Conservation (phyloP, 2,888 invertebrate species). For the Acleris sparsana region DNA sequence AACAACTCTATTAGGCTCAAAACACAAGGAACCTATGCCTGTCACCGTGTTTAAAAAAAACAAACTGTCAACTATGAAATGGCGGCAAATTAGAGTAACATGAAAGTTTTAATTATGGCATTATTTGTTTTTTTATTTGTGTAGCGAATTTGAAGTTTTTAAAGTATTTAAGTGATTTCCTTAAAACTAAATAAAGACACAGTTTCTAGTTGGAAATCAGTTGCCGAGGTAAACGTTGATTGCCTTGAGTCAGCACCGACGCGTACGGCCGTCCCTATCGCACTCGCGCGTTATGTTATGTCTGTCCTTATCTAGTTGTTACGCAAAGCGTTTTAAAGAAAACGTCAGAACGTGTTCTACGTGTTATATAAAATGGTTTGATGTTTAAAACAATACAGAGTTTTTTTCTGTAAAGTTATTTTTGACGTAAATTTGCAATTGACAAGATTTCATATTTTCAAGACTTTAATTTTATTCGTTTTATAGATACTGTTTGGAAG, state of each 20-base stretch:
- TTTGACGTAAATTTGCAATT: background rate
- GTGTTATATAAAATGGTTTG: slow-evolving; percentile 39
- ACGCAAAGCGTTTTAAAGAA: slow-evolving; percentile 61
- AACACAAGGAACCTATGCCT: background rate
- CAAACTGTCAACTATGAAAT: slow-evolving; percentile 3
- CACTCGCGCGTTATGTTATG: slow-evolving; percentile 41
- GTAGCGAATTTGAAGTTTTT: background rate
- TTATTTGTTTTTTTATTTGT: background rate
- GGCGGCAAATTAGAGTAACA: slow-evolving; percentile 8
- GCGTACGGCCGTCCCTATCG: slow-evolving; percentile 49
- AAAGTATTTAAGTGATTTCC: background rate
- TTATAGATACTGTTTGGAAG: too few species aligned
- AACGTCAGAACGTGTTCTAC: slow-evolving; percentile 63
- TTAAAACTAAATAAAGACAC: slow-evolving; percentile 43
- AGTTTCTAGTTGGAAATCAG: slow-evolving; percentile 65
- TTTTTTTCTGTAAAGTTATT: background rate
- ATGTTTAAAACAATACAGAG: background rate
- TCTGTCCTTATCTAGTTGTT: slow-evolving; percentile 57
- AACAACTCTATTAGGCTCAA: slow-evolving; percentile 45
- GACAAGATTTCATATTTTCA: too few species aligned
- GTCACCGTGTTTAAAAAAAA: slow-evolving; percentile 27
- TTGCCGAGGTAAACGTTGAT: slow-evolving; percentile 74
- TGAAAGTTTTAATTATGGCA: background rate
- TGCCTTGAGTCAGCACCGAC: slow-evolving; percentile 71
- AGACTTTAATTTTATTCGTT: too few species aligned